Percentiles rank a stretch among this genome's conserved stretches.
These are phyloP conservation scores for Pitangus sulphuratus DNA, from an alignment of 2,797 vertebrate species.

Conservation along the genomic window DNA sequence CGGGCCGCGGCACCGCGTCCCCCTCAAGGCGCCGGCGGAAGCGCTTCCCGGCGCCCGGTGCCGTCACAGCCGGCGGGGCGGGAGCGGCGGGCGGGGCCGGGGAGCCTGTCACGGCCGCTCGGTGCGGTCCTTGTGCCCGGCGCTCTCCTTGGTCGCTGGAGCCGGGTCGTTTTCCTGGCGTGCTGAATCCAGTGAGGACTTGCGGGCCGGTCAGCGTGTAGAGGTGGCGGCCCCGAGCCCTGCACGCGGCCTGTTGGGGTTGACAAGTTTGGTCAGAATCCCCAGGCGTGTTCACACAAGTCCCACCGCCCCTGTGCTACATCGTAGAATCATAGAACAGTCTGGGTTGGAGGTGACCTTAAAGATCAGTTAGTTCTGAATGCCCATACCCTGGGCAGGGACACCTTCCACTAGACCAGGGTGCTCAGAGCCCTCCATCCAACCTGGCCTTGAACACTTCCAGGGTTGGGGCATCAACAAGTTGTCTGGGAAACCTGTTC, in stretches of 20 bases:
- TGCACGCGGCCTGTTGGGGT: fast-evolving
- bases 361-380: not conserved
- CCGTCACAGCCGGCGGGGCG: not conserved
- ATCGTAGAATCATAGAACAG: not conserved
- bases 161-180: fast-evolving
- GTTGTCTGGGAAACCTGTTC: not conserved
- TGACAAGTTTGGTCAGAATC: not conserved
- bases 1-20: not conserved
- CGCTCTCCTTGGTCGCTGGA: fast-evolving
- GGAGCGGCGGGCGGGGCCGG: not conserved
- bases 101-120: no score
- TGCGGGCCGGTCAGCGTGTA: fast-evolving
- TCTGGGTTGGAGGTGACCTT: not conserved
- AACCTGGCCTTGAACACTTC: not conserved
- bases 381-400: fast-evolving
- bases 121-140: fast-evolving
- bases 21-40: not conserved
- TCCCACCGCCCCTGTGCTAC: fast-evolving
- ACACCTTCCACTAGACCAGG: fast-evolving
- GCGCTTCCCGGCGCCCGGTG: not conserved
- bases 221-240: no score
- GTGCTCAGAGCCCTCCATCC: not conserved
- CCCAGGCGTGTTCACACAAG: fast-evolving
- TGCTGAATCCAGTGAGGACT: fast-evolving
- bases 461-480: fast-evolving